Evolutionary conservation across 2,888 invertebrate genomes (phyloP).

Genomic region (Mylabris sibirica): DNA sequence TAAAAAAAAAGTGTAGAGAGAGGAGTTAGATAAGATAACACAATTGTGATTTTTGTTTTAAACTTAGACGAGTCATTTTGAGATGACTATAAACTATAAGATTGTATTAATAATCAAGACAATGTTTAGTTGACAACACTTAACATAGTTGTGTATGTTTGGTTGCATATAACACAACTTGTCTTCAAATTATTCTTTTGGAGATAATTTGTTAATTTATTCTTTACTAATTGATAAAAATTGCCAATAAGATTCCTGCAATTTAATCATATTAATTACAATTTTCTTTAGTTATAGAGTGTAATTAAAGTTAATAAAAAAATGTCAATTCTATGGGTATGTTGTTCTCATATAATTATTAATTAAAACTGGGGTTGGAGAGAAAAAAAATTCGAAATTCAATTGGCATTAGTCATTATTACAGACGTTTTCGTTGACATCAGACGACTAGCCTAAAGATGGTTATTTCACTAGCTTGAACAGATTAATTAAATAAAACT

Average conservation of each 20-base stretch:
- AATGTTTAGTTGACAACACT: not conserved
- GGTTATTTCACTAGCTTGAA: not conserved
- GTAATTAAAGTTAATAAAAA: not conserved
- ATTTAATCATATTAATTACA: not conserved
- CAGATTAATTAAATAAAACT: slow-evolving; percentile 25
- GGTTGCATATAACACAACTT: not conserved
- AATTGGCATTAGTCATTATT: not conserved
- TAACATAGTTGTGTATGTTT: not conserved
- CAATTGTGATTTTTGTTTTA: too few species aligned
- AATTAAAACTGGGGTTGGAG: not conserved
- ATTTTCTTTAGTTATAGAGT: not conserved
- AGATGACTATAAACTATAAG: not conserved
- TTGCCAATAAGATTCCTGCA: not conserved
- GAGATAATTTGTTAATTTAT: not conserved
- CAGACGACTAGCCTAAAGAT: not conserved
- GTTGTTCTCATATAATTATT: not conserved
- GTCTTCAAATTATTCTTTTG: not conserved
- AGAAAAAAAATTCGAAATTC: not conserved
- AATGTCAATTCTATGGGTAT: not conserved
- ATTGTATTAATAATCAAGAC: not conserved
- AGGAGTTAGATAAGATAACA: too few species aligned
- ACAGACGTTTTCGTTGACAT: not conserved
- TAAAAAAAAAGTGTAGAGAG: too few species aligned
- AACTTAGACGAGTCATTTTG: not conserved
- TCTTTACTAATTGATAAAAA: not conserved